Conservation (phyloP, 2,113 vertebrate species). For the Rhea americana region DNA sequence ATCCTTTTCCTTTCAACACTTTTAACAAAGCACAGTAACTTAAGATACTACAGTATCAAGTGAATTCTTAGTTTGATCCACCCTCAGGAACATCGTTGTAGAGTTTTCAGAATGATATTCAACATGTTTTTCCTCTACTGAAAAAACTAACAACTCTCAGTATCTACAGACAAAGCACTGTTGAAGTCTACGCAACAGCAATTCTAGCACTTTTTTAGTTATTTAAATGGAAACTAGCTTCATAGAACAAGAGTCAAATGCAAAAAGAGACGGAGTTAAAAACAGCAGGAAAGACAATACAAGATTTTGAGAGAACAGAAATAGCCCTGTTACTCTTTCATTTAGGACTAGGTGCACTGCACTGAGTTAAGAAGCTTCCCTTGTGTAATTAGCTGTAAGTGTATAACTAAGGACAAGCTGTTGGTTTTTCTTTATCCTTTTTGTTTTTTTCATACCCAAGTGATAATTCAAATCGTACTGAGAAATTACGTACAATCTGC, state of each 20-base stretch:
- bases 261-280: neutral
- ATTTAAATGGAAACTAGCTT: slow-evolving; percentile 9
- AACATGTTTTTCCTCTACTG: neutral
- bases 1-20: neutral
- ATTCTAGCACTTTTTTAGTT: neutral
- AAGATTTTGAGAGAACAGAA: neutral
- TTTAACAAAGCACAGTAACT: neutral
- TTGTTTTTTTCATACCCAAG: neutral
- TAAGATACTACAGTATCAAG: slow-evolving; percentile 35
- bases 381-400: neutral
- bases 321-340: neutral
- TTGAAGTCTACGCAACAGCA: neutral
- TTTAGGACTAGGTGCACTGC: neutral
- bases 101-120: neutral
- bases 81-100: neutral
- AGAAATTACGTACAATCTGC: neutral
- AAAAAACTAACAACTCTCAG: neutral
- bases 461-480: neutral
- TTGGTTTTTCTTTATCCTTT: neutral
- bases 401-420: neutral
- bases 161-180: neutral
- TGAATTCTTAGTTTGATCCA: slow-evolving; percentile 28
- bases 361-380: neutral
- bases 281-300: neutral
- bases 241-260: neutral